Evolutionary conservation across 2,888 invertebrate genomes (phyloP).

Genomic region (Ennomos fuscantarius): DNA sequence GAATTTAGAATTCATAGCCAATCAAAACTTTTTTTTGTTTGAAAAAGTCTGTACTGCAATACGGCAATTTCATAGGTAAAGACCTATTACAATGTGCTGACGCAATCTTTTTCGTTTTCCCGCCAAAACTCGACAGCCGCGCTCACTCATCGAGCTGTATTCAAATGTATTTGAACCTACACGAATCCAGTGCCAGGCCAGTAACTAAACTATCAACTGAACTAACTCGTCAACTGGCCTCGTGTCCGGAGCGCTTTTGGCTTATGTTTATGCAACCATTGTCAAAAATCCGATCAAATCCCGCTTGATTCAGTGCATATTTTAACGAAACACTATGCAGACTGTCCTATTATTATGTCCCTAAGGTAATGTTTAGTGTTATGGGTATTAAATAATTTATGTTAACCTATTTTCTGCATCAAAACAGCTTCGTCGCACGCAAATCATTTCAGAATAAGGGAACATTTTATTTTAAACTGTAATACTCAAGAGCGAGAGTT

Average conservation of each 20-base stretch:
- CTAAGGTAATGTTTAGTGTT: slow-evolving; percentile 11
- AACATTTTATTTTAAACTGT: slow-evolving; percentile 24
- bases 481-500: slow-evolving; percentile 35
- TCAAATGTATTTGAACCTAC: too few species aligned
- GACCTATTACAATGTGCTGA: too few species aligned
- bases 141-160: too few species aligned
- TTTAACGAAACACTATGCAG: slow-evolving; percentile 10
- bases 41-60: too few species aligned
- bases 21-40: too few species aligned
- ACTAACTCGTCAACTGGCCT: too few species aligned
- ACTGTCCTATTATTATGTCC: slow-evolving; percentile 16
- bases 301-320: background rate
- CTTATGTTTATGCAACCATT: background rate
- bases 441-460: background rate
- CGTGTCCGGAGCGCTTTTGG: background rate
- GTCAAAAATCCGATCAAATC: slow-evolving; percentile 3
- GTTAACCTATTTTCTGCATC: slow-evolving; percentile 10
- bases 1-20: too few species aligned
- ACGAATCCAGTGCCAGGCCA: too few species aligned
- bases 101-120: too few species aligned
- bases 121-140: too few species aligned
- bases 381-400: slow-evolving; percentile 7
- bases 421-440: slow-evolving; percentile 15
- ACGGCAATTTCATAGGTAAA: too few species aligned
- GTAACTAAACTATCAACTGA: too few species aligned